Conservation (phyloP, 1,140 invertebrate species). For the Hylaeus volcanicus region DNA sequence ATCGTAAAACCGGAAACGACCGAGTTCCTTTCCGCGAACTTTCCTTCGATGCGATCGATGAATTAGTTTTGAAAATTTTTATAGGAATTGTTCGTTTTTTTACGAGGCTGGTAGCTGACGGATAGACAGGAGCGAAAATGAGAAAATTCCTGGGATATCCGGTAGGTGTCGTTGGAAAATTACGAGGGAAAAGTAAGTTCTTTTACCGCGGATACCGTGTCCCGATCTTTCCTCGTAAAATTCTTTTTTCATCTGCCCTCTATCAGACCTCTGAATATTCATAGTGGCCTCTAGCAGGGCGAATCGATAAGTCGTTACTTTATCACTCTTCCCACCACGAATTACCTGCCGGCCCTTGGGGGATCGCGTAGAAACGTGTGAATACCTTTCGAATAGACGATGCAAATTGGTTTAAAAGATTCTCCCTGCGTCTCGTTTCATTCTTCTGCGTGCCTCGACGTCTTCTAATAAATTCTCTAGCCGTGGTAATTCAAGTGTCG, state of each 20-base stretch:
- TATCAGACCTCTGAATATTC: slow-evolving; percentile 52
- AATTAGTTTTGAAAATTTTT: slow-evolving; percentile 24
- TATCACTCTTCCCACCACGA: slow-evolving; percentile 40
- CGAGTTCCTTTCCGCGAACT: not conserved
- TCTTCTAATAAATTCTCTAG: no score
- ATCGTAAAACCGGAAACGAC: not conserved
- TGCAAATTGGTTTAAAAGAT: not conserved
- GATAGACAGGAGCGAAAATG: slow-evolving; percentile 14
- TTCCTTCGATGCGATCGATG: not conserved
- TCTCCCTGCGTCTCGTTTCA: not conserved
- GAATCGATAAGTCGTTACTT: slow-evolving; percentile 57
- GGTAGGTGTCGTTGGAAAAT: slow-evolving; percentile 27
- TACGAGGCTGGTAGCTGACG: not conserved
- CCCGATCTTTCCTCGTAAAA: not conserved
- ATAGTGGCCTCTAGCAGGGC: slow-evolving; percentile 13
- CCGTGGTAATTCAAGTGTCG: no score
- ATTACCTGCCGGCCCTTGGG: slow-evolving; percentile 22
- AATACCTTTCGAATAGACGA: not conserved
- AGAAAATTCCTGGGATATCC: slow-evolving; percentile 47
- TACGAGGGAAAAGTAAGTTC: slow-evolving; percentile 31
- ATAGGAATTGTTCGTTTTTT: not conserved
- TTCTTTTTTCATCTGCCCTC: not conserved
- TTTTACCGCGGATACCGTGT: not conserved
- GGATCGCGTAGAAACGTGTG: not conserved
- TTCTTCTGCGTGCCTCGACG: not conserved